phyloP scores from a whole-genome alignment of 2,113 vertebrate species.

The Notothenia rossii region DNA sequence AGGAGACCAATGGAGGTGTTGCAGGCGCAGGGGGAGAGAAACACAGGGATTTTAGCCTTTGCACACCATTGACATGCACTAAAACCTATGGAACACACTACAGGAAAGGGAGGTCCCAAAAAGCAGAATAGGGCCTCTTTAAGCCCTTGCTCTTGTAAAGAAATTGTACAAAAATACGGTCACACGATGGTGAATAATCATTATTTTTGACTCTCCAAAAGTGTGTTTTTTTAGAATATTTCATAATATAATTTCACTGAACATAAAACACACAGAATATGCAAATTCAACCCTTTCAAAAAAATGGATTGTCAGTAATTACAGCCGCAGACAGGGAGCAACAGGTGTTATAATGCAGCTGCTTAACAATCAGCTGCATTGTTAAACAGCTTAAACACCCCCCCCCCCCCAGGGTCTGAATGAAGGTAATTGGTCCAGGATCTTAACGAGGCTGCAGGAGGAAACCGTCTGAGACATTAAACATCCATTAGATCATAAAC shows the following conservation, averaged over 20 bases:
- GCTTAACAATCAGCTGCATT: background rate
- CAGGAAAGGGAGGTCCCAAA: too few species aligned
- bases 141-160: too few species aligned
- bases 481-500: background rate
- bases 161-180: too few species aligned
- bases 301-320: too few species aligned
- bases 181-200: too few species aligned
- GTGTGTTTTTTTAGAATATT: background rate
- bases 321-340: background rate
- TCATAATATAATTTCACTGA: background rate
- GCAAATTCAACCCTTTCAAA: too few species aligned
- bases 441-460: constrained; percentile 2
- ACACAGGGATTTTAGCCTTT: too few species aligned
- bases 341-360: background rate
- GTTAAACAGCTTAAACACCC: constrained; percentile 19
- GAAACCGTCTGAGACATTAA: background rate
- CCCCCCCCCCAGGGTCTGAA: constrained; percentile 35
- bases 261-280: background rate
- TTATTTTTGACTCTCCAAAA: background rate
- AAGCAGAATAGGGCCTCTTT: too few species aligned
- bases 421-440: constrained; percentile 42
- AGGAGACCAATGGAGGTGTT: too few species aligned
- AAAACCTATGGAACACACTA: too few species aligned
- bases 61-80: too few species aligned
- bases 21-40: too few species aligned